Evolutionary conservation across 2,888 invertebrate species (phyloP), one percentile per base, ranked within the genome.

Genomic region (Pseudococcus jackbeardsleyi): DNA sequence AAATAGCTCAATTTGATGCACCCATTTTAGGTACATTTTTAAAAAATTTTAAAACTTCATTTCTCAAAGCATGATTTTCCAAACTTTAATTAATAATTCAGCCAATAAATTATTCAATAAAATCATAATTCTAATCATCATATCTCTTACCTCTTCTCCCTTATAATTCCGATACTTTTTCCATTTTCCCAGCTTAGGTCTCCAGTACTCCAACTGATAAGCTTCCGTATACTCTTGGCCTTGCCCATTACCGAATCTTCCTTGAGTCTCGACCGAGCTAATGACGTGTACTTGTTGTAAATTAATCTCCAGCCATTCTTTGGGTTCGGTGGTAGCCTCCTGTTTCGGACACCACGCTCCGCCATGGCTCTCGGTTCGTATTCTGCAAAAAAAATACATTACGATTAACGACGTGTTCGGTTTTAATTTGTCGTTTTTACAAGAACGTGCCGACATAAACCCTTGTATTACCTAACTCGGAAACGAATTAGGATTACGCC

Each of bases 311-410:
- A 96, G 92, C 95, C 95, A 96, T 92, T 96, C 96, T 89, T 93
- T 93, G 3, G 95, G 93, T 90, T 95, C 95, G n/a, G 94, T 94
- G 39, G 95, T 95, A 91, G 96, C 95, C 91, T 95, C 95, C 86
- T 94, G 93, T 92, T 95, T 94, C 15, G 98, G 98, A 92, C 98
- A 98, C 98, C 98, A 98, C 0, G 98, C 98, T 82, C 98, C 98
- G 17, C 97, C 96, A 91, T 95, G 94, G 90, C 94, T 93, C 91
- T 98, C 97, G 90, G 94, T 94, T 90, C 95, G 94, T 90, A 97
- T 93, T 91, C 98, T 98, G 94, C 46, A 92, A 92, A 85, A 92
- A 92, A 85, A 72, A 86, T 15, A 42, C 42, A 42, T 8, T 9
- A 42, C 42, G n/a, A 82, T 82, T 82, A 82, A 42, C 46, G 46